Conservation (phyloP, 2,888 invertebrate species). For the Eilema sororculum region DNA sequence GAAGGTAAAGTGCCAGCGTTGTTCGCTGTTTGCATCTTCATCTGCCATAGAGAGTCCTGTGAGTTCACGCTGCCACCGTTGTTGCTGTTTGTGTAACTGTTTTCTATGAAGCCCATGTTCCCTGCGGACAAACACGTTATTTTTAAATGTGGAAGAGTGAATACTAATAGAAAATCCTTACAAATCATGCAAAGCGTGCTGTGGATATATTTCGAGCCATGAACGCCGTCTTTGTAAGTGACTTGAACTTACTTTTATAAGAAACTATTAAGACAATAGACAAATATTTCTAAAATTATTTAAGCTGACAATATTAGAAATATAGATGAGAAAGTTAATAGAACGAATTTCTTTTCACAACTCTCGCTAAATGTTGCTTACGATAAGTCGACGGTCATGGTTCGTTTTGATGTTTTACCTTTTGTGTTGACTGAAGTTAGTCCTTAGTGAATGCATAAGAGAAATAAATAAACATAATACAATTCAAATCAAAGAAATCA, state of each 20-base stretch:
- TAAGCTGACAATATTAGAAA: background rate
- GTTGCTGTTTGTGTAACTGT: slow-evolving; percentile 97
- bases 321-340: background rate
- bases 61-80: slow-evolving; percentile 98
- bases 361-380: background rate
- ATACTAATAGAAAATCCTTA: background rate
- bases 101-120: slow-evolving; percentile 97
- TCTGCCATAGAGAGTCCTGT: slow-evolving; percentile 97
- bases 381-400: background rate
- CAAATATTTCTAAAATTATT: background rate
- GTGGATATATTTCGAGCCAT: slow-evolving; percentile 25
- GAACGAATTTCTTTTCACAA: background rate
- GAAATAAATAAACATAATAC: slow-evolving; percentile 56
- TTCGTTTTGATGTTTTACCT: slow-evolving; percentile 54
- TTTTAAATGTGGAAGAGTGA: background rate
- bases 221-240: background rate
- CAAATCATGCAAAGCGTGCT: slow-evolving; percentile 46
- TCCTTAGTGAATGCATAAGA: slow-evolving; percentile 66
- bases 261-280: background rate
- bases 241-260: background rate
- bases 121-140: slow-evolving; percentile 63
- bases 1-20: slow-evolving; percentile 87
- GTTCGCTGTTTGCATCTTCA: slow-evolving; percentile 94
- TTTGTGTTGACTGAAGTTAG: slow-evolving; percentile 66
- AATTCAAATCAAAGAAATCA: slow-evolving; percentile 47